Evolutionary conservation across 1,140 invertebrate species (phyloP), one percentile per base, ranked within the genome.

Genomic region (Penaeus vannamei): DNA sequence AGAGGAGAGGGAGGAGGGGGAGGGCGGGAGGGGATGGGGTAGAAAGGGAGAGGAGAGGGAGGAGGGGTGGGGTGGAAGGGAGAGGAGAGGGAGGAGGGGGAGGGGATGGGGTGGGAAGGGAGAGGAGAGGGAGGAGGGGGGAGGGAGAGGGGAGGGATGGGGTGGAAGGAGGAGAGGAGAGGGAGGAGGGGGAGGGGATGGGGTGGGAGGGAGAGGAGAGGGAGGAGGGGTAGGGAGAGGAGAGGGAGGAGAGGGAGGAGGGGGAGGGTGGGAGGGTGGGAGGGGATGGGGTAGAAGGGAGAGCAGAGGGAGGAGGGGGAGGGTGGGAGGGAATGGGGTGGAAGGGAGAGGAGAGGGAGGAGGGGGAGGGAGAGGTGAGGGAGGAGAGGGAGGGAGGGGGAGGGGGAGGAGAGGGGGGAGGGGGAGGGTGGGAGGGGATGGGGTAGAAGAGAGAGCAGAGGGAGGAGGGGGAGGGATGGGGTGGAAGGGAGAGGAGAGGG

Each of bases 401-500:
- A 66, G 77, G 23, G 14, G 64, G 61, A 72, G 42, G 62, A 19
- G 36, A 59, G n/a, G 53, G 29, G 26, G 14, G 26, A 36, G 2
- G 69, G 17, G 17, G 1, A 53, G 53, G 53, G 1, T 14, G 53
- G 53, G 17, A 53, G 17, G 17, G 10, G 10, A 46, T 46, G 42
- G 10, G 42, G 42, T 4, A 10, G 42, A 53, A 23, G 64, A 29
- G 59, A 46, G 60, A 29, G 60, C 4, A 36, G 36, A 32, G 66
- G 20, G 62, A 42, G n/a, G 0, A 32, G n/a, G 17, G 23, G 26
- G n/a, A 53, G n/a, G n/a, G n/a, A n/a, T n/a, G n/a, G n/a, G n/a
- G n/a, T n/a, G n/a, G 81, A 88, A 84, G 87, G 87, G 23, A 36
- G 85, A 61, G 60, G 26, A 59, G 17, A 46, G 29, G 62, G 66